These are phyloP conservation scores for Schizaphis graminum DNA, from an alignment of 2,888 invertebrate genomes.

Conservation along the genomic window DNA sequence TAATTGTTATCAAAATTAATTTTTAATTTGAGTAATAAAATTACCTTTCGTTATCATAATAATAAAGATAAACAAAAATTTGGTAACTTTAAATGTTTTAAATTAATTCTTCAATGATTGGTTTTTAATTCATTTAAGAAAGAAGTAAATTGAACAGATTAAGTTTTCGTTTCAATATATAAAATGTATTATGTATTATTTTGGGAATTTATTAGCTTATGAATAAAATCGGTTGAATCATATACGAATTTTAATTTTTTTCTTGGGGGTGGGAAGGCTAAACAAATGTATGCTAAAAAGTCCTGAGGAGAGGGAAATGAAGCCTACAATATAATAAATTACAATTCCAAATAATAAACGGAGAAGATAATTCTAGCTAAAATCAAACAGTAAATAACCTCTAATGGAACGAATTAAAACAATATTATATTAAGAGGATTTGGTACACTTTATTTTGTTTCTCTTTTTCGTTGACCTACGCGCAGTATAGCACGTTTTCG, in stretches of 20 bases:
- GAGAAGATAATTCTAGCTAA: background rate
- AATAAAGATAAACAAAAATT: background rate
- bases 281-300: background rate
- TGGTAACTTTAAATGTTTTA: background rate
- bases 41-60: background rate
- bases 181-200: background rate
- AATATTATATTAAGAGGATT: background rate
- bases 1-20: background rate
- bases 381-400: background rate
- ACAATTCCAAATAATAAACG: background rate
- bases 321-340: background rate
- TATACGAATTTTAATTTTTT: background rate
- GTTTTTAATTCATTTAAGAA: background rate
- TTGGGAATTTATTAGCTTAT: background rate
- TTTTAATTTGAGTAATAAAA: background rate
- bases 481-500: background rate
- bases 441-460: background rate
- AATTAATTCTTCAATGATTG: background rate
- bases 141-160: background rate
- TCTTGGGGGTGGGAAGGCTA: background rate
- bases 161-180: background rate
- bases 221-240: background rate
- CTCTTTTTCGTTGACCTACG: background rate
- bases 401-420: background rate
- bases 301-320: accelerated